Base-by-base conservation (phyloP, 2,888 invertebrate species). In the Rosalia funebris region DNA sequence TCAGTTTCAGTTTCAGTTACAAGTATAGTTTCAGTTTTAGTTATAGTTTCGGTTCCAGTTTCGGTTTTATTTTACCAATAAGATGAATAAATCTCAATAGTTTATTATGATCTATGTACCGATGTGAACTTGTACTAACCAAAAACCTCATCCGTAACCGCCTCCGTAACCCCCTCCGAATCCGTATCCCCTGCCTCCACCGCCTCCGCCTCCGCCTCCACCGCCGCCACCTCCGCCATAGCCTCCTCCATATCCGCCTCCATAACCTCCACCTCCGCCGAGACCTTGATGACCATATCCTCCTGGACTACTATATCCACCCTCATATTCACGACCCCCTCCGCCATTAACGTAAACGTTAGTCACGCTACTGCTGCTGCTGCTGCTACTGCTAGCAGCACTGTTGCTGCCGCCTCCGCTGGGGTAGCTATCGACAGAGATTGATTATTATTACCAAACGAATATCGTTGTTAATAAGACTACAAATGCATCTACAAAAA, bases 181-280 rank as follows among this genome's bases (percentile, higher is more conserved):
- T 3, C 54, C 54, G 9, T 41, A 25, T n/a, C 31, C 16, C 1
- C 37, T 19, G 3, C 54, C 44, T 32, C 48, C 48, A 32, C 56
- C 46, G n/a, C 57, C 57, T 19, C 46, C 20, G 42, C 44, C 44
- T 16, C 61, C 57, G 9, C 48, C 54, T 20, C 54, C 54, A n/a
- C 48, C 48, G 11, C 31, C 15, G 1, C 45, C 50, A 1, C 14
- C 17, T 37, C 37, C 44, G 1, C 20, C 20, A 2, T 17, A 12
- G 12, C 47, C 47, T 9, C 41, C 48, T 2, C 57, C 32, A 32
- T 57, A 41, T 11, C 48, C 31, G 1, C 57, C 57, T 5, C 47
- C 44, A 4, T 45, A 25, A 53, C 45, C 44, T 19, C 52, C 45
- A 50, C 41, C 16, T 1, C 57, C 48, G 7, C 25, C 25, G 7